Conservation (phyloP, 1,140 invertebrate species). For the Cylas formicarius region DNA sequence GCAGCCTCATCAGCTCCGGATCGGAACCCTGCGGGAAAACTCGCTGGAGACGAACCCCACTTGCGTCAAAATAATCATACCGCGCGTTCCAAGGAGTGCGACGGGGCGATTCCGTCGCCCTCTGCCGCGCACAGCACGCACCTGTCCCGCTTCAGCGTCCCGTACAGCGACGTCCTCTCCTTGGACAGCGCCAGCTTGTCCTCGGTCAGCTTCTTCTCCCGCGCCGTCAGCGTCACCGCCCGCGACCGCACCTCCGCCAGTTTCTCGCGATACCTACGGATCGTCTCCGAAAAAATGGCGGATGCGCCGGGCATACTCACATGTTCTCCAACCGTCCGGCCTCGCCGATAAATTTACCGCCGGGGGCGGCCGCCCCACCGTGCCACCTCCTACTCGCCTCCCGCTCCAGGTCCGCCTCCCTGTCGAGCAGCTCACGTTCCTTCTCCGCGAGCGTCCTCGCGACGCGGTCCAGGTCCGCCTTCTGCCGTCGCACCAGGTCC, state of each 20-base stretch:
- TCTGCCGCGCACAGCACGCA: conserved; percentile 27
- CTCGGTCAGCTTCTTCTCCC: conserved; percentile 38
- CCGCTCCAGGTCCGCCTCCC: conserved; percentile 39
- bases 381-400: conserved; percentile 26
- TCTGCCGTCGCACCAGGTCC: conserved; percentile 39
- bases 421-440: conserved; percentile 40
- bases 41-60: background rate
- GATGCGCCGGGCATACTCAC: background rate
- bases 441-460: conserved; percentile 12
- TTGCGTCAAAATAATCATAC: conserved; percentile 1
- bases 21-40: conserved; percentile 9
- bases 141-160: conserved; percentile 20
- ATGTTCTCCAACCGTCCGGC: conserved; percentile 17
- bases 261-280: conserved; percentile 37
- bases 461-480: conserved; percentile 42
- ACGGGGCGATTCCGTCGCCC: conserved; percentile 8
- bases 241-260: conserved; percentile 34
- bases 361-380: conserved; percentile 13
- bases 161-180: conserved; percentile 30
- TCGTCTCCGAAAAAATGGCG: conserved; percentile 16
- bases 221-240: conserved; percentile 24
- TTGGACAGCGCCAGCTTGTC: conserved; percentile 38
- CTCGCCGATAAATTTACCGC: conserved; percentile 13
- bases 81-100: background rate
- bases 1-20: conserved; percentile 5